Evolutionary conservation across 1,140 invertebrate genomes (phyloP), one percentile per base, ranked within the genome.

Genomic region (Amyelois transitella): DNA sequence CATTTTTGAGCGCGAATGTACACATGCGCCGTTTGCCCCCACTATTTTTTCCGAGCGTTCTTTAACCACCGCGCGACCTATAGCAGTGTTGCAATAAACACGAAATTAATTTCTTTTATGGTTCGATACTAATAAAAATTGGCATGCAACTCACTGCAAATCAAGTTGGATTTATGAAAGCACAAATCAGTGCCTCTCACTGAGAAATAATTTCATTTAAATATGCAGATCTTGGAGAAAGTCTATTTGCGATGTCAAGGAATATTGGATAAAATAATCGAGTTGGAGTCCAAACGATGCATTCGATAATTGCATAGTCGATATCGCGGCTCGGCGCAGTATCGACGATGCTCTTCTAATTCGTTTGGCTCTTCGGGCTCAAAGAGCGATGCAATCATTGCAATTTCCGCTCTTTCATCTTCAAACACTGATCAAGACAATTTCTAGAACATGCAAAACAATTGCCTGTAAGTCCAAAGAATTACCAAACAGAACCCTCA

Each of bases 351-450:
- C 45, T 48, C 19, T 19, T 45, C 18, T 21, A 21, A 21, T 48
- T 21, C 10, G 45, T 48, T 21, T 48, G 45, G 4, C 53, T 38
- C n/a, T 22, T 50, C 51, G 50, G 38, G 43, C 45, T 19, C 45
- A 20, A 4, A n/a, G 18, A 21, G 65, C 58, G 62, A 70, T 58
- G 67, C 77, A 81, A 75, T 80, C 74, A 83, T 69, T 72, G 72
- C 72, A 77, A 86, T 83, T 83, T 82, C 78, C 82, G 75, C 6
- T 74, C 60, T 62, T 59, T 66, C 63, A 63, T 64, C 50, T 60
- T 54, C 51, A n/a, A 21, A 38, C 22, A 51, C 43, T 51, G n/a
- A 43, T 22, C 25, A 28, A 5, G 5, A 12, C 25, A 28, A 28
- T 28, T 28, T 28, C 12, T 5, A 5, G 25, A 28, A 28, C 12